phyloP scores from a whole-genome alignment of 2,113 vertebrate genomes.

The Syngnathoides biaculeatus region DNA sequence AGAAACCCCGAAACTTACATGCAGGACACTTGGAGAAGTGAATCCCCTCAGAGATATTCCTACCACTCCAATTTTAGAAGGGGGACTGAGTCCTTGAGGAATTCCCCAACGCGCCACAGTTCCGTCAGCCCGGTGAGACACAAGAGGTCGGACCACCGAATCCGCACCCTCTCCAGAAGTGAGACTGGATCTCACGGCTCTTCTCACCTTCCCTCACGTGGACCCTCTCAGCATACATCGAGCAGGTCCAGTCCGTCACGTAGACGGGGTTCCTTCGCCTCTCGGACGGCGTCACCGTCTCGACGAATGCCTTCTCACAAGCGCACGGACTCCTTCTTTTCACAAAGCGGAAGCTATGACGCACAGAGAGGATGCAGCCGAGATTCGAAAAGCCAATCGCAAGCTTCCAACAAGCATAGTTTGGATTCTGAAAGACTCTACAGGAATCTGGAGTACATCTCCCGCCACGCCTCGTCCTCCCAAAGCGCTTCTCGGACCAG shows the following conservation, averaged over 20 bases:
- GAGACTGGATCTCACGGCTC: slow-evolving; percentile 41
- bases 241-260: slow-evolving; percentile 69
- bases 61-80: slow-evolving; percentile 75
- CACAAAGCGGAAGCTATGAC: slow-evolving; percentile 35
- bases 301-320: slow-evolving; percentile 44
- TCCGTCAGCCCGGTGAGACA: slow-evolving; percentile 68
- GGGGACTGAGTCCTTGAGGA: slow-evolving; percentile 52
- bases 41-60: slow-evolving; percentile 74
- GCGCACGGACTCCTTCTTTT: slow-evolving; percentile 38
- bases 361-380: slow-evolving; percentile 28
- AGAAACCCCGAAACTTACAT: slow-evolving; percentile 58
- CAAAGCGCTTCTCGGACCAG: slow-evolving; percentile 30
- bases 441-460: slow-evolving; percentile 71
- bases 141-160: slow-evolving; percentile 38
- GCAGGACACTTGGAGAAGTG: slow-evolving; percentile 64
- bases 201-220: slow-evolving; percentile 52
- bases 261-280: slow-evolving; percentile 54
- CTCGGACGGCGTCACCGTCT: slow-evolving; percentile 42
- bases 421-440: slow-evolving; percentile 74
- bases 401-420: slow-evolving; percentile 64
- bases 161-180: slow-evolving; percentile 56
- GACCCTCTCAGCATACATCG: slow-evolving; percentile 61
- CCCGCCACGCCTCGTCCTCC: slow-evolving; percentile 49
- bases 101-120: slow-evolving; percentile 65
- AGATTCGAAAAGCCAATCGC: slow-evolving; percentile 63